Evolutionary conservation across 1,140 invertebrate species (phyloP), one percentile per base, ranked within the genome.

Genomic region (Drosophila baimaii): DNA sequence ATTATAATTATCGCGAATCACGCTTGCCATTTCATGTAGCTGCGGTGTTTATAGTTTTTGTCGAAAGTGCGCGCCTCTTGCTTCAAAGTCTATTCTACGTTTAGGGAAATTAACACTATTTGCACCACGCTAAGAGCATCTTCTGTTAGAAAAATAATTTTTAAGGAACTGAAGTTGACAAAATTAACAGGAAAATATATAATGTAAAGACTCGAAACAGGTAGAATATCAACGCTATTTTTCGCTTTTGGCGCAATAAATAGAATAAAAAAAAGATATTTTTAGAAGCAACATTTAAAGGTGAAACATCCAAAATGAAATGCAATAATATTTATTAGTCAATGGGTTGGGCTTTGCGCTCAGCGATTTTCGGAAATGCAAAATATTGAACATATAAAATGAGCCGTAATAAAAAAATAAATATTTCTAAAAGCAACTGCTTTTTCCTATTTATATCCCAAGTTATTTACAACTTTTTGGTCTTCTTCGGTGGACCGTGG

Each of bases 1-100:
- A 83, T 73, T 79, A 82, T 86, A 83, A 77, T 85, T 85, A 79
- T 77, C 77, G 70, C 76, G 56, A 65, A 77, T 73, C 43, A 54
- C 72, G 65, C 29, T 77, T 81, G 70, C 33, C 58, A 54, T 64
- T 78, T 54, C 54, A 43, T 57, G 52, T 41, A 35, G 47, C 44
- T 39, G 12, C 44, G 59, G 56, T 84, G 82, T 86, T 86, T 86
- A 70, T 51, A 77, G 57, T 77, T 77, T 77, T 57, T 21, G 10
- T 31, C 33, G 54, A 62, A 37, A 74, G 74, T 74, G 55, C 46
- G 47, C 62, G 62, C 35, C 70, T 43, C 37, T 55, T 64, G 61
- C 21, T 43, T 66, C 43, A 27, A 29, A 27, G 15, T 21, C 44
- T 17, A 47, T 29, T 17, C n/a, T 35, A 10, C 17, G 25, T 63